Percentiles rank a stretch among this genome's conserved stretches.
Evolutionary conservation across 2,888 invertebrate species (phyloP).

Genomic region (Taenaris catops): DNA sequence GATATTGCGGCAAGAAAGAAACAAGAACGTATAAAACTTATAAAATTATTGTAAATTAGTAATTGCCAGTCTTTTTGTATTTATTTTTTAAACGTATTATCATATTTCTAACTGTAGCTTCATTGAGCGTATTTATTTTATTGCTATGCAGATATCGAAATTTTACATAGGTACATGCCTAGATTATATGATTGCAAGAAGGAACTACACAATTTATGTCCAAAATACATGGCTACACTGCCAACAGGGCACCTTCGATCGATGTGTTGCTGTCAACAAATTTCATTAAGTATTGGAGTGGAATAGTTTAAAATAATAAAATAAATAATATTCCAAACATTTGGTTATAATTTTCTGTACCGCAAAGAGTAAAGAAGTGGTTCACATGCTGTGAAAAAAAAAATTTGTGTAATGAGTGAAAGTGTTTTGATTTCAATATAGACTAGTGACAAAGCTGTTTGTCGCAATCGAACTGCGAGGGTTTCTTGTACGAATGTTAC

Average conservation of each 20-base stretch:
- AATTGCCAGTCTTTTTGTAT: too few species aligned
- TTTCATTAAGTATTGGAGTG: slow-evolving; percentile 41
- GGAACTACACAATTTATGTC: too few species aligned
- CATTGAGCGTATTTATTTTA: too few species aligned
- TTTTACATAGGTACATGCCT: too few species aligned
- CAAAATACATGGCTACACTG: slow-evolving; percentile 63
- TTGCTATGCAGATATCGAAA: too few species aligned
- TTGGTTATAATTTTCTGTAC: background rate
- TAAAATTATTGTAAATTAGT: too few species aligned
- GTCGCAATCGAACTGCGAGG: slow-evolving; percentile 51
- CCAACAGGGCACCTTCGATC: slow-evolving; percentile 80
- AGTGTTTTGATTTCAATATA: slow-evolving; percentile 51
- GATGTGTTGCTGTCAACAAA: slow-evolving; percentile 71
- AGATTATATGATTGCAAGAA: too few species aligned
- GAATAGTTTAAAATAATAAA: slow-evolving; percentile 45
- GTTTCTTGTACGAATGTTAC: slow-evolving; percentile 61
- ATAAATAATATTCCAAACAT: slow-evolving; percentile 27
- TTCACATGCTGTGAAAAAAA: slow-evolving; percentile 15
- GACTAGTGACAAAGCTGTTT: slow-evolving; percentile 62
- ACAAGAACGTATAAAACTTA: too few species aligned
- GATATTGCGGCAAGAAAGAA: too few species aligned
- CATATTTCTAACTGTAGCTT: too few species aligned
- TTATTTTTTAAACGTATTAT: too few species aligned
- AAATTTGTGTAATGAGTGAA: slow-evolving; percentile 52
- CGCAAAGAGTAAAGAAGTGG: slow-evolving; percentile 10